Base-by-base conservation (phyloP, 2,888 invertebrate species). In the Sialis fuliginosa region DNA sequence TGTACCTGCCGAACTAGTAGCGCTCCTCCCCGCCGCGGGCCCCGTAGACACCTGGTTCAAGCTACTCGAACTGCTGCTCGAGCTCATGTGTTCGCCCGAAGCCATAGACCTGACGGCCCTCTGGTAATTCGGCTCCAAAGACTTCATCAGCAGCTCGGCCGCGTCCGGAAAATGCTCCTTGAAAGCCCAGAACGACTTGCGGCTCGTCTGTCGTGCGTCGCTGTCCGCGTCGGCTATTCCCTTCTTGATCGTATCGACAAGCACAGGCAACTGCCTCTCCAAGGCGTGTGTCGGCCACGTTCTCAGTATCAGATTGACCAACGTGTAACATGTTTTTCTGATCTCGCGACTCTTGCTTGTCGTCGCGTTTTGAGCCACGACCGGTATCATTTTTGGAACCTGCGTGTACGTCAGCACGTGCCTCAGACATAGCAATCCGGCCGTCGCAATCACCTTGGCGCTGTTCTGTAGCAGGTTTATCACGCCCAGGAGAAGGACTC, bases 221-320 rank as follows among this genome's bases (percentile, higher is more conserved):
- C 84, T 77, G 65, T 98, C 97, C 0, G 97, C 95, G 71, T 98
- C 97, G 2, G 81, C 77, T 51, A 96, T 82, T 0, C 93, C 93
- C 53, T 80, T 79, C 50, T 81, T 76, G 13, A 97, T 78, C 1
- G 87, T 81, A 53, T 95, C 95, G 52, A 85, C 78, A 4, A 98
- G 64, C 1, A 75, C 66, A 0, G 72, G 65, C 41, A 85, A 76
- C 61, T 92, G 87, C 58, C 79, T 81, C 62, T 95, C 95, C 47
- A 97, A 65, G 0, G 79, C 71, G 54, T 78, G 74, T 0, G 83
- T 74, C n/a, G 85, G 77, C 97, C 97, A 98, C 37, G 79, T 77
- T 55, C 85, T 83, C 49, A 96, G 69, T 49, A 96, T 68, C 52
- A 85, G 69, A 50, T 85, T 82, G 45, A 97, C 65, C 54, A 92